Evolutionary conservation across 2,888 invertebrate species (phyloP).

Genomic region (Spatulosminthurus flaviceps): DNA sequence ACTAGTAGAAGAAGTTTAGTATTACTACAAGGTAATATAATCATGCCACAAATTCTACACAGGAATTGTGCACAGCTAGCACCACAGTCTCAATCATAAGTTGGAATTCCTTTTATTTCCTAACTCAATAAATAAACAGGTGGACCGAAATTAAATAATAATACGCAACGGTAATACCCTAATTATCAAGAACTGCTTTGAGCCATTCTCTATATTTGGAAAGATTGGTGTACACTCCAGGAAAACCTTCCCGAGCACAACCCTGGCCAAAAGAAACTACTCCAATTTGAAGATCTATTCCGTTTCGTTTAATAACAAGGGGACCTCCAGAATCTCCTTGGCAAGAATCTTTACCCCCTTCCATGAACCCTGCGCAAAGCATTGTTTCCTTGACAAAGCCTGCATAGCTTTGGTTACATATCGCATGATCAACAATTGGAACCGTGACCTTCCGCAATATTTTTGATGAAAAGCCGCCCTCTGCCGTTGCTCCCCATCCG

Average conservation of each 20-base stretch:
- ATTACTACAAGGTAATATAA: no score
- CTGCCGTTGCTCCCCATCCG: constrained; percentile 24
- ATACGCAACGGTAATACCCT: no score
- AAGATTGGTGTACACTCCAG: constrained; percentile 38
- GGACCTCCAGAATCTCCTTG: constrained; percentile 43
- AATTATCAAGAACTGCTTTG: no score
- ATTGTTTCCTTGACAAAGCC: constrained; percentile 22
- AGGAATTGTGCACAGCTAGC: no score
- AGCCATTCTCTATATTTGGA: constrained; percentile 9
- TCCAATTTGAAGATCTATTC: neutral
- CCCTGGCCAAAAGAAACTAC: constrained; percentile 30
- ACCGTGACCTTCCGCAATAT: neutral
- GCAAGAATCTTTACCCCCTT: constrained; percentile 46
- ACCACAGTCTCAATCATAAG: no score
- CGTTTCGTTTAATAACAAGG: neutral
- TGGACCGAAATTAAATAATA: no score
- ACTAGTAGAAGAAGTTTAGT: no score
- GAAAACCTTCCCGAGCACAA: constrained; percentile 28
- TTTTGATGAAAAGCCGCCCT: neutral
- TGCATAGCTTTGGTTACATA: neutral
- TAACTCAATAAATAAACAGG: no score
- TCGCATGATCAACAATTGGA: neutral
- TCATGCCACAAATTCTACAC: no score
- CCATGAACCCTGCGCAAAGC: constrained; percentile 49
- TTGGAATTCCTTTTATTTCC: no score